Evolutionary conservation across 1,140 invertebrate genomes (phyloP).

Genomic region (Palaemon carinicauda): DNA sequence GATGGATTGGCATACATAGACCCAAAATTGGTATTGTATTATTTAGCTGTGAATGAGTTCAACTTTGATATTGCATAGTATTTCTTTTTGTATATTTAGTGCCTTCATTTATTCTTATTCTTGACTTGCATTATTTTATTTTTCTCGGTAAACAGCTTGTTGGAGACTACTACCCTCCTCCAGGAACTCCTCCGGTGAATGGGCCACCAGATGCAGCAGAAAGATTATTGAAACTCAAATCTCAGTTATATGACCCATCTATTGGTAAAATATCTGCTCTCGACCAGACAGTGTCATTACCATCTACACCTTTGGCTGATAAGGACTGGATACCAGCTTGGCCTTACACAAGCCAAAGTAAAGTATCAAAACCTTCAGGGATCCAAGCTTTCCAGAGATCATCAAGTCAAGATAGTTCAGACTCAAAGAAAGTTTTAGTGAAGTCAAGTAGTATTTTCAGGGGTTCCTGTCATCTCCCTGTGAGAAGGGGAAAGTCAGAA

Average conservation of each 20-base stretch:
- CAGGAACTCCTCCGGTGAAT: too few relatives aligned
- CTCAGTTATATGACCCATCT: too few relatives aligned
- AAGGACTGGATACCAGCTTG: not conserved
- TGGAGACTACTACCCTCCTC: too few relatives aligned
- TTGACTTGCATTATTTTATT: too few relatives aligned
- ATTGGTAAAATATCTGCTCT: not conserved
- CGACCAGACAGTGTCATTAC: not conserved
- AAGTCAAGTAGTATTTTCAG: not conserved
- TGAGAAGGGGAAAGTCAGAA: not conserved
- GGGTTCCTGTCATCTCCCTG: not conserved
- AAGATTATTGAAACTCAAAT: too few relatives aligned
- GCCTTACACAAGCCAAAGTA: not conserved
- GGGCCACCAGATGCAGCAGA: too few relatives aligned
- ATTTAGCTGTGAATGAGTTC: not conserved
- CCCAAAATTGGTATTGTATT: not conserved
- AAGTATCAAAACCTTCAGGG: not conserved
- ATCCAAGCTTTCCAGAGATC: too few relatives aligned
- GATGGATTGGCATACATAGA: conserved; percentile 17
- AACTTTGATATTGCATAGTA: not conserved
- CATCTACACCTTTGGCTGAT: not conserved
- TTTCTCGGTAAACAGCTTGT: too few relatives aligned
- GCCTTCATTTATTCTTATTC: not conserved
- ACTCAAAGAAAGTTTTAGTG: not conserved
- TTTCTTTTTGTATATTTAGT: not conserved
- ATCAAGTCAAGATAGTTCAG: not conserved